A percentile compares a stretch with the other conserved stretches of the same genome.
Conservation (phyloP, 2,888 invertebrate genomes). For the Tenthredo notha region DNA sequence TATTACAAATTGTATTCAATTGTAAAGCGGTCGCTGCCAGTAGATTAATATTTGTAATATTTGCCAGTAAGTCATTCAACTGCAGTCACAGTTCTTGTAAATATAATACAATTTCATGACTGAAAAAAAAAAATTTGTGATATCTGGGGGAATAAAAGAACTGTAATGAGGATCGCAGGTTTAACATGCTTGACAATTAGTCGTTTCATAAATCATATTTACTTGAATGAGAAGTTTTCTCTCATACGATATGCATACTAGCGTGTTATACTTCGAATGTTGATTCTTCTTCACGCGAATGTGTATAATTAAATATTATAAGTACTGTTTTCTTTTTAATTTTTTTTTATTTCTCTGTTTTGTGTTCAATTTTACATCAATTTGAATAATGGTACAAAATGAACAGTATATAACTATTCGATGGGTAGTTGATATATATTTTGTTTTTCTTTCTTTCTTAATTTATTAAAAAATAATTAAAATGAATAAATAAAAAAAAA, state of each 20-base stretch:
- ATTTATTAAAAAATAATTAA: conserved; percentile 21
- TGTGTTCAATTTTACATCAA: conserved; percentile 44
- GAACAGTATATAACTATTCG: conserved; percentile 35
- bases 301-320: conserved; percentile 8
- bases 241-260: conserved; percentile 1
- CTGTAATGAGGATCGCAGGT: conserved; percentile 25
- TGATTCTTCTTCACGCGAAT: background rate
- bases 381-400: conserved; percentile 47
- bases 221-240: conserved; percentile 10
- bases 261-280: background rate
- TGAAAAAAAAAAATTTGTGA: conserved; percentile 37
- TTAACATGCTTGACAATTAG: conserved; percentile 9
- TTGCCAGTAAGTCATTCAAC: background rate
- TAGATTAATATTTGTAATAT: conserved; percentile 22
- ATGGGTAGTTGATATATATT: conserved; percentile 22
- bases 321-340: conserved; percentile 6
- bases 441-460: background rate
- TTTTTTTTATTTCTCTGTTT: background rate
- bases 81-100: conserved; percentile 32
- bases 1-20: conserved; percentile 24
- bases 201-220: conserved; percentile 13
- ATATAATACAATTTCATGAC: conserved; percentile 49
- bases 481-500: background rate
- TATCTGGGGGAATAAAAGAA: conserved; percentile 20
- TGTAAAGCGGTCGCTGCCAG: background rate